Base-by-base conservation (phyloP, 2,113 vertebrate species). In the Oxyruncus cristatus region DNA sequence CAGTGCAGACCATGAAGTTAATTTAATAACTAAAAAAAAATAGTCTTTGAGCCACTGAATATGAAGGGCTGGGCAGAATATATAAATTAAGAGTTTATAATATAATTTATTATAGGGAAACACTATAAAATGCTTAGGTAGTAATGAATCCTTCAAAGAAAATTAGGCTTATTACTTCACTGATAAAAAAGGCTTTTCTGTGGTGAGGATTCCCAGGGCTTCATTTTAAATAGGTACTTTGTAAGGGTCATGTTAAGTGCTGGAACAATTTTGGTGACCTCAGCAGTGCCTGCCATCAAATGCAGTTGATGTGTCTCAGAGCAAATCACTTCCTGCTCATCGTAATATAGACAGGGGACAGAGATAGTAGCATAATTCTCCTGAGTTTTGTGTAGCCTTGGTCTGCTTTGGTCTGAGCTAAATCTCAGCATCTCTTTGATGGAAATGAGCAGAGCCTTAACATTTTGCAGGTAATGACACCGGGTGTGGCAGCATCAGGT, bases 391-490 rank as follows among this genome's bases (percentile, higher is more conserved):
- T 52, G 18, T 42, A 55, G 10, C 23, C 73, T 85, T 77, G 30
- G 8, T n/a, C 24, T 52, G 58, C 65, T 28, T 50, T 30, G 17
- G 6, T 58, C 42, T 79, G 27, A 83, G 21, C 10, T 58, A 52
- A 33, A 24, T 59, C 47, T 79, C 58, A 52, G 21, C 11, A n/a
- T 17, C 8, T 63, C 6, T 12, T 89, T 37, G 12, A 33, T 6
- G 8, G 10, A 77, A 95, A 73, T 6, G 9, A 87, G 1, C 16
- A 74, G 26, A 44, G 8, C 14, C 12, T 63, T 35, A 63, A 26
- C 4, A 58, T 76, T 79, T 71, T 75, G 14, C 23, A 39, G 28
- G 11, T 0, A 0, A 2, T n/a, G 24, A 16, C 50, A 46, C 0
- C 6, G 24, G 10, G 14, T 17, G 9, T 23, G 9, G 26, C 19